Evolutionary conservation across 2,113 vertebrate genomes (phyloP), one percentile per base, ranked within the genome.

Genomic region (Calcarius ornatus): DNA sequence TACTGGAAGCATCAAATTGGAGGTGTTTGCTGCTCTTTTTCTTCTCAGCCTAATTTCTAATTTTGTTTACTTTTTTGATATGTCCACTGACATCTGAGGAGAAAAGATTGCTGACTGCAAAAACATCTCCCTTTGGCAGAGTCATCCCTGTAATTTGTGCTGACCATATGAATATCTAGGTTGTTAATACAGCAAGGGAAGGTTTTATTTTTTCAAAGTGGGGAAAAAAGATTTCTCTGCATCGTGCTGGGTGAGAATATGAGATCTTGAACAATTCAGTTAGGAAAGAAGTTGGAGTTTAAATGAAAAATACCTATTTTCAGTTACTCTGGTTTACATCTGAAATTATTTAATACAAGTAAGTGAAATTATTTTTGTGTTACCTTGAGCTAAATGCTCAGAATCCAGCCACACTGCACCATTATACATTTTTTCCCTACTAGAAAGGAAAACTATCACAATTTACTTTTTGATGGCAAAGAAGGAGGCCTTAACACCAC

Each of bases 21-120:
- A 83, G 2, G 0, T 11, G 43, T 53, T 61, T 73, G 35, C 56
- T 86, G 35, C 43, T 77, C 20, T 77, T 93, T 90, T 90, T 40
- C 51, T 92, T 57, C 43, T 88, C 87, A 59, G 50, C 5, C 65
- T 91, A 57, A 91, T 91, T 92, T 82, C 51, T 81, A 70, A 80
- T 73, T 94, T 94, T 90, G 17, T 90, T 90, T 88, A 80, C 64
- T 64, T 92, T 80, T 61, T 86, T 88, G 59, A 59, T 82, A 50
- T 31, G 81, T 61, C 64, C 48, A 60, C 47, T 73, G 84, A 88
- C 90, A 91, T 91, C 81, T 92, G 71, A 95, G 61, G 37, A 61
- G 50, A 40, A 80, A 35, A 94, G 79, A 90, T 9, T 93, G 79
- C 85, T 96, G 92, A 86, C 92, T 88, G 56, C 54, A 96, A 82